Evolutionary conservation across 2,113 vertebrate genomes (phyloP), one percentile per base, ranked within the genome.

Genomic region (Hippocampus barbouri): DNA sequence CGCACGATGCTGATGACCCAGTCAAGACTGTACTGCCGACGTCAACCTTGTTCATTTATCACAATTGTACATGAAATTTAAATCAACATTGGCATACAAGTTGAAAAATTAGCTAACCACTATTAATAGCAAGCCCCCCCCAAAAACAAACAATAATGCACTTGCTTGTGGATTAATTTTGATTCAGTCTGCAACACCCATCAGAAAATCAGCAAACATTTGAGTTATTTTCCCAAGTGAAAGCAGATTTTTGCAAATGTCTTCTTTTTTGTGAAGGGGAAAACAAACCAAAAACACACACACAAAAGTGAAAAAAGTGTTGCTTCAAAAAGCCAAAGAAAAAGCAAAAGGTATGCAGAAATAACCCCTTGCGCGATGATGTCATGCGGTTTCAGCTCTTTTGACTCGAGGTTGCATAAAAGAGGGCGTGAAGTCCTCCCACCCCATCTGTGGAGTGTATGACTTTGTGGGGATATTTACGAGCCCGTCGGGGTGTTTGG

Each of bases 1-100:
- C 85, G 71, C 15, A 1, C 47, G 79, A 73, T 77, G 86, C 82
- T 67, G 75, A 38, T 34, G 74, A 70, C 59, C 72, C 59, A 21
- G 57, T 43, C 8, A 65, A 12, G n/a, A 57, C 56, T 14, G 23
- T 12, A 25, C 56, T 14, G 56, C 0, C 16, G 49, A 56, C n/a
- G 53, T 56, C 4, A 20, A 2, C 51, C 18, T 0, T n/a, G 5
- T 8, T 78, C 14, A 5, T 59, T 49, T 66, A 1, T 76, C 53
- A 76, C 74, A 80, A 83, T 71, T 83, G 83, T 76, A 12, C 11
- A 51, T 3, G 41, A 18, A 66, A 74, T 6, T 74, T 75, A 38
- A 38, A 79, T 85, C 75, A 68, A 43, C 21, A 10, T 54, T 34
- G 65, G 38, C 1, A 27, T 6, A 14, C 30, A 10, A 30, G 59